Percentiles rank a stretch among this genome's conserved stretches.
Conservation (phyloP, 2,888 invertebrate genomes). For the Drosophila maculinotata region DNA sequence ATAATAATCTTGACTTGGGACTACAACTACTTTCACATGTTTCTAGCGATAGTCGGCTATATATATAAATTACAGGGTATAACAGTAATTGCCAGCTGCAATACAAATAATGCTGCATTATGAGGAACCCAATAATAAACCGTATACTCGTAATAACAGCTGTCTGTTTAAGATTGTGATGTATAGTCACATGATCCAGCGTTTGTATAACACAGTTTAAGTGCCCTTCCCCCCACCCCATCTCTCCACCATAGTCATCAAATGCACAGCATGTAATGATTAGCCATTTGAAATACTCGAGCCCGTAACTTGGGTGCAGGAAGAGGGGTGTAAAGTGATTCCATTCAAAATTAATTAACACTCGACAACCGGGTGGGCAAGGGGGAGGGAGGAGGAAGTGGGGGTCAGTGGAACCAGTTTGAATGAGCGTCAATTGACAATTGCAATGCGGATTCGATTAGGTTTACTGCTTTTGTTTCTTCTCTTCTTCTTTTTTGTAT, state of each 20-base stretch:
- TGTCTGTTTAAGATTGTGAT: neutral
- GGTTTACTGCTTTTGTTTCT: too few relatives aligned
- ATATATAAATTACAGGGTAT: neutral
- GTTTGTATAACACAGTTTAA: slow-evolving; percentile 28
- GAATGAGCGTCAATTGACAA: slow-evolving; percentile 29
- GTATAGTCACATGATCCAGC: slow-evolving; percentile 33
- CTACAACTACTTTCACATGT: neutral
- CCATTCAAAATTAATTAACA: slow-evolving; percentile 64
- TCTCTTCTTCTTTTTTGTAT: slow-evolving; percentile 5
- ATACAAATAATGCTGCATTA: neutral
- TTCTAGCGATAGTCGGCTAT: too few relatives aligned
- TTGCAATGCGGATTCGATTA: slow-evolving; percentile 20
- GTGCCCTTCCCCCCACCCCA: neutral
- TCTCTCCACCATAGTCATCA: neutral
- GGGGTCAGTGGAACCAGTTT: slow-evolving; percentile 39
- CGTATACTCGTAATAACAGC: neutral
- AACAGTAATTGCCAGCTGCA: slow-evolving; percentile 1
- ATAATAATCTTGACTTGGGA: neutral
- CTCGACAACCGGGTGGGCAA: slow-evolving; percentile 18
- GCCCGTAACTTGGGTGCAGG: neutral
- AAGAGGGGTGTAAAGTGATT: slow-evolving; percentile 3
- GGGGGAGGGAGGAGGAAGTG: neutral
- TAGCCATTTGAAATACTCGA: neutral
- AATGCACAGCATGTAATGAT: slow-evolving; percentile 16
- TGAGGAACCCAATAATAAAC: neutral